Evolutionary conservation across 2,888 invertebrate species (phyloP).

Genomic region (Harpalus rufipes): DNA sequence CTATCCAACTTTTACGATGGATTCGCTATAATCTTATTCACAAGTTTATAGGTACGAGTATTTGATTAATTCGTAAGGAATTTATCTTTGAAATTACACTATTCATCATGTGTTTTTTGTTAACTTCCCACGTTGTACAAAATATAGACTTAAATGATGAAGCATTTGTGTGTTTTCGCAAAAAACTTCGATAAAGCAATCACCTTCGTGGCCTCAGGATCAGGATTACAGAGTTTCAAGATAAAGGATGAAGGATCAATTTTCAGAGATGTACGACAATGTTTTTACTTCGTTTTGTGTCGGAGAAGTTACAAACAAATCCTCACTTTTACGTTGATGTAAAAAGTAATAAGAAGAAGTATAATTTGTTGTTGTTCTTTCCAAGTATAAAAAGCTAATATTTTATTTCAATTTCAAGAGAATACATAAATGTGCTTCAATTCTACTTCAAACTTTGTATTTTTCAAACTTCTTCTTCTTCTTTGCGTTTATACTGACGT

Average conservation of each 20-base stretch:
- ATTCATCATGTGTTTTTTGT: background rate
- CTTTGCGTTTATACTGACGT: no score
- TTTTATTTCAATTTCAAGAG: no score
- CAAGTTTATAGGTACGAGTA: background rate
- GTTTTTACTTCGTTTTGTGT: background rate
- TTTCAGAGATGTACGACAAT: background rate
- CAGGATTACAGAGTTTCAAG: background rate
- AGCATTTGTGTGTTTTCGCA: background rate
- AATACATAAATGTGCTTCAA: no score
- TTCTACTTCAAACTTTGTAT: no score
- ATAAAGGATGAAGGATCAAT: background rate
- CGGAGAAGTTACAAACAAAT: background rate
- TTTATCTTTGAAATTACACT: background rate
- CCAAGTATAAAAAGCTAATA: no score
- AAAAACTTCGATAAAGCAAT: background rate
- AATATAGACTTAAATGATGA: background rate
- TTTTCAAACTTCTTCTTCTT: no score
- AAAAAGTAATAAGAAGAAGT: background rate
- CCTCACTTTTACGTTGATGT: background rate
- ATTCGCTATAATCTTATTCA: no score
- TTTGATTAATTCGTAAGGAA: background rate
- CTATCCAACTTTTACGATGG: no score
- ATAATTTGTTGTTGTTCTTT: no score
- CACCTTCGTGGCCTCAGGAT: background rate
- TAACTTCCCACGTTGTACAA: background rate